Conservation (phyloP, 2,888 invertebrate genomes). For the Stenodera caucasica region DNA sequence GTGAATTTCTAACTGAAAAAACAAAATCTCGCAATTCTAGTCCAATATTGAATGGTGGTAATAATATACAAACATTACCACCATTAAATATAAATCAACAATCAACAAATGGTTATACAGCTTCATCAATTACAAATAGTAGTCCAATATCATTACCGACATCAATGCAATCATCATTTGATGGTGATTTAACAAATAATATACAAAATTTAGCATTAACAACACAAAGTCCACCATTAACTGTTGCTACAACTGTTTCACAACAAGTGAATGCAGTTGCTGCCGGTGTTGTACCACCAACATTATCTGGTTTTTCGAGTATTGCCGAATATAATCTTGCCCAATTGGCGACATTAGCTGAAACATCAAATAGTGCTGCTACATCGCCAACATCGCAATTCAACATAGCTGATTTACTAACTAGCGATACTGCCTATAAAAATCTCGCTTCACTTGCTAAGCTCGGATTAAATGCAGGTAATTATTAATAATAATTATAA, state of each 20-base stretch:
- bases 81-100: conserved; percentile 44
- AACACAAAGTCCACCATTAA: conserved; percentile 44
- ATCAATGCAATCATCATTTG: conserved; percentile 77
- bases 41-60: conserved; percentile 54
- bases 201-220: conserved; percentile 48
- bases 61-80: conserved; percentile 30
- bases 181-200: conserved; percentile 64
- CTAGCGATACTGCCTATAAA: conserved; percentile 80
- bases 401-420: conserved; percentile 75
- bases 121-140: conserved; percentile 65
- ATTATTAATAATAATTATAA: conserved; percentile 28
- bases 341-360: conserved; percentile 79
- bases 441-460: conserved; percentile 90
- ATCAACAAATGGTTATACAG: conserved; percentile 47
- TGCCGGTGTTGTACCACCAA: conserved; percentile 52
- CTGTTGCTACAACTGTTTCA: conserved; percentile 36
- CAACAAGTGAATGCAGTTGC: conserved; percentile 33
- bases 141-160: conserved; percentile 69
- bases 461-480: conserved; percentile 71
- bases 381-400: conserved; percentile 64
- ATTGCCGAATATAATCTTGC: conserved; percentile 87
- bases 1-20: conserved; percentile 69
- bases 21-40: conserved; percentile 57
- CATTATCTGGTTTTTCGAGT: conserved; percentile 63
- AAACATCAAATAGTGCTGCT: conserved; percentile 58